phyloP scores from a whole-genome alignment of 2,113 vertebrate genomes.

The Elachura formosa region DNA sequence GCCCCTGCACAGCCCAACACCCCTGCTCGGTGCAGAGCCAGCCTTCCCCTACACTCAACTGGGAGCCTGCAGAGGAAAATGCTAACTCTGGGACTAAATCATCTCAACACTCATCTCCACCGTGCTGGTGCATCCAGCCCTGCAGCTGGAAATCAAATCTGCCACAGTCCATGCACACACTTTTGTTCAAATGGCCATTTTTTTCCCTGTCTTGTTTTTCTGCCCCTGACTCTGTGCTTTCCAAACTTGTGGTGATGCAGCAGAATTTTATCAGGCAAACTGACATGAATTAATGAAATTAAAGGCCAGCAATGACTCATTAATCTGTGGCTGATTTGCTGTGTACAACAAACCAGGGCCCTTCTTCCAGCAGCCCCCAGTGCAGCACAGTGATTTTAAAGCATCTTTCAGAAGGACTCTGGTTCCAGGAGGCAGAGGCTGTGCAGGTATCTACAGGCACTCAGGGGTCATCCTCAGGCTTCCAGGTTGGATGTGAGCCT shows the following conservation, averaged over 20 bases:
- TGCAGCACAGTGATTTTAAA: neutral
- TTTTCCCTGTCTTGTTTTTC: neutral
- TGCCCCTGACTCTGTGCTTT: neutral
- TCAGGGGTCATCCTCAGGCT: neutral
- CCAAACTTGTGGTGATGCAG: neutral
- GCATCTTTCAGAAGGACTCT: neutral
- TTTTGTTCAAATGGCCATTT: neutral
- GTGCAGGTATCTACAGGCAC: neutral
- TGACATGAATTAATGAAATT: neutral
- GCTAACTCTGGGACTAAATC: neutral
- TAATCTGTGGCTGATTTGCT: neutral
- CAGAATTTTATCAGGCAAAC: neutral
- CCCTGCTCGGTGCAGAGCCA: accelerated
- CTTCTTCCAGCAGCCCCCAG: neutral
- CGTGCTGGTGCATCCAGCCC: neutral
- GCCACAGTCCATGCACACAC: neutral
- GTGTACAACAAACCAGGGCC: accelerated
- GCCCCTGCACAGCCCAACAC: neutral
- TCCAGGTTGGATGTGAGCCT: neutral
- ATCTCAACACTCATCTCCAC: neutral
- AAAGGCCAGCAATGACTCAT: neutral
- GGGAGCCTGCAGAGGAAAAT: neutral
- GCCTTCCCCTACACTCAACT: neutral
- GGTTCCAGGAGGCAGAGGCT: neutral
- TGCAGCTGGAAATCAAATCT: neutral